Base-by-base conservation (phyloP, 2,888 invertebrate species). In the Microplitis manilae region DNA sequence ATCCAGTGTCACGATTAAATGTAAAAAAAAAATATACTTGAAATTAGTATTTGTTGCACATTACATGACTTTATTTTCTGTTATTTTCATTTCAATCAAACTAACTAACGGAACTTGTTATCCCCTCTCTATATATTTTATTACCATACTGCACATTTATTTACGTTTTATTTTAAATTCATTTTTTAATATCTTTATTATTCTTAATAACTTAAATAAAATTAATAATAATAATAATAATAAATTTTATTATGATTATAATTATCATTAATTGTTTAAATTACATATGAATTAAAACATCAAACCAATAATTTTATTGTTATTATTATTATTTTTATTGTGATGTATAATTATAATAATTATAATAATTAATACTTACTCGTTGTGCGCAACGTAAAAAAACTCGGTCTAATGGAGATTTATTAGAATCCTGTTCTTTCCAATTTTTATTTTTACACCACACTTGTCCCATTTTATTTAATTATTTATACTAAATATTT, bases 371-470 rank as follows among this genome's bases (percentile, higher is more conserved):
- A 50, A 50, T 50, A 84, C 87, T 81, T 85, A 90, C 90, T 85
- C 87, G 86, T 79, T 90, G 90, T 6, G 90, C 90, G 77, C 90
- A 90, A 41, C 88, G 86, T 5, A 90, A 85, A 77, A 90, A 90
- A 68, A 90, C 90, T 59, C 90, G 84, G 79, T 90, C 90, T 80
- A 90, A 81, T 40, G 90, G 89, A 2, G 90, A 90, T 81, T 90
- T 90, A 50, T 50, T 50, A n/a, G 90, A 90, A 79, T 90, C 89
- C 80, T 90, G 89, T 40, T 88, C 88, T 84, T 87, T 88, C 73
- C 85, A 83, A 62, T 89, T 86, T 79, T 86, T 87, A 79, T 90
- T 89, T 82, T 88, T 90, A 86, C 90, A 89, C 90, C 89, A 90
- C 61, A 89, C 89, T 77, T 90, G 90, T 78, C 90, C 90, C 90